phyloP scores from a whole-genome alignment of 2,797 vertebrate species.

The Centropyge bicolor region DNA sequence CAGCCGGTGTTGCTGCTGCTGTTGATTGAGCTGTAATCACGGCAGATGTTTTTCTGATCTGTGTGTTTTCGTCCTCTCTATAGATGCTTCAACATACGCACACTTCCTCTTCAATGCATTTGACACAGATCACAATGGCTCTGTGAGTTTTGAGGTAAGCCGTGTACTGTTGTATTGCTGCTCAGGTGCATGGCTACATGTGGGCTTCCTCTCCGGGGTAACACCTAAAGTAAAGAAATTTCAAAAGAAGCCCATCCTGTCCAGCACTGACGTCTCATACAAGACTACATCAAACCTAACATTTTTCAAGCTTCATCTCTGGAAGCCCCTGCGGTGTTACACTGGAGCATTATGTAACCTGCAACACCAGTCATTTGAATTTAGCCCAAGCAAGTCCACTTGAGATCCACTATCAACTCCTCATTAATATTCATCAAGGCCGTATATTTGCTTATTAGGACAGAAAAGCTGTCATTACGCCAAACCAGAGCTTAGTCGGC shows the following conservation, averaged over 20 bases:
- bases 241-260: too few relatives aligned
- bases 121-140: slow-evolving; percentile 98
- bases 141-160: slow-evolving; percentile 98
- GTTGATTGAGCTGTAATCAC: slow-evolving; percentile 15
- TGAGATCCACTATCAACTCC: slow-evolving; percentile 41
- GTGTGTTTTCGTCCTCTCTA: slow-evolving; percentile 56
- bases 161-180: neutral
- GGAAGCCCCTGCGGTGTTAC: neutral
- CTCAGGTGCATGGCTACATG: too few relatives aligned
- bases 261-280: too few relatives aligned
- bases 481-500: slow-evolving; percentile 28
- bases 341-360: slow-evolving; percentile 50
- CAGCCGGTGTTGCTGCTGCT: slow-evolving; percentile 9
- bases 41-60: neutral
- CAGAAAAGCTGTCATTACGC: slow-evolving; percentile 56
- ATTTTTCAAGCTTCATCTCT: slow-evolving; percentile 6
- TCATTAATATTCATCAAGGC: slow-evolving; percentile 76
- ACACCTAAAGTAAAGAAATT: neutral
- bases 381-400: slow-evolving; percentile 26
- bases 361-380: slow-evolving; percentile 41
- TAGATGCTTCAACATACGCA: slow-evolving; percentile 97
- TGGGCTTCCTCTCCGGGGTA: neutral
- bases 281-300: slow-evolving; percentile 8
- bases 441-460: slow-evolving; percentile 72
- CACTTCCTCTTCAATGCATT: slow-evolving; percentile 99